Evolutionary conservation across 2,113 vertebrate species (phyloP), one percentile per base, ranked within the genome.

Genomic region (Papio anubis): DNA sequence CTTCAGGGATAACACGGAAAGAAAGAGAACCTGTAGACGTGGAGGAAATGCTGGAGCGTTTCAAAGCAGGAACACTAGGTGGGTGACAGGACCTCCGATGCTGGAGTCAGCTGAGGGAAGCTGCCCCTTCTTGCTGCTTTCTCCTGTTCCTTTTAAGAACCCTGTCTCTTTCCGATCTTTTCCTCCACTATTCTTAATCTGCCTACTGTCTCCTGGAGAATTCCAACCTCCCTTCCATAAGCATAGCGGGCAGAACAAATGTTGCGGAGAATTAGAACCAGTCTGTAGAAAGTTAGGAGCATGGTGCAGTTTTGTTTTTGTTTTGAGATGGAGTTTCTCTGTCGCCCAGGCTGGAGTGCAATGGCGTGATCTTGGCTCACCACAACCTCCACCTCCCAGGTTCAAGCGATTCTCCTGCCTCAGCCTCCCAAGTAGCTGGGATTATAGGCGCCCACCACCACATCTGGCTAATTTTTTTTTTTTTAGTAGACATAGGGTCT

Each of bases 271-370:
- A 89, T 18, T 38, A 40, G 45, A 81, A n/a, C 43, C n/a, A 83
- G 45, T 55, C 76, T 38, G 32, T 13, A 61, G 35, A 43, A 40
- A 89, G 40, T 30, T 4, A 57, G n/a, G 57, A 86, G 4, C 21
- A 6, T 0, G 0, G 23, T 2, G 0, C 43, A 43, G 5, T 6
- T 52, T 17, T 52, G 52, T 52, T 52, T 52, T 52, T 52, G 16
- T 17, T 52, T 52, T 17, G 52, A 52, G 52, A 1, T 17, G 48
- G 48, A 52, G 50, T 20, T 7, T 20, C 52, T 55, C 52, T 20
- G 52, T 55, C 5, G 6, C 17, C 52, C 52, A 20, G 52, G 52
- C 18, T 55, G 52, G 52, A 55, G 7, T 20, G 6, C 52, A 20
- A 5, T 20, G 52, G 52, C 7, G 18, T 0, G 0, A 55, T 55